Percentiles rank a stretch among this genome's conserved stretches.
These are phyloP conservation scores for Zeuzera pyrina DNA, from an alignment of 2,888 invertebrate species.

Conservation along the genomic window DNA sequence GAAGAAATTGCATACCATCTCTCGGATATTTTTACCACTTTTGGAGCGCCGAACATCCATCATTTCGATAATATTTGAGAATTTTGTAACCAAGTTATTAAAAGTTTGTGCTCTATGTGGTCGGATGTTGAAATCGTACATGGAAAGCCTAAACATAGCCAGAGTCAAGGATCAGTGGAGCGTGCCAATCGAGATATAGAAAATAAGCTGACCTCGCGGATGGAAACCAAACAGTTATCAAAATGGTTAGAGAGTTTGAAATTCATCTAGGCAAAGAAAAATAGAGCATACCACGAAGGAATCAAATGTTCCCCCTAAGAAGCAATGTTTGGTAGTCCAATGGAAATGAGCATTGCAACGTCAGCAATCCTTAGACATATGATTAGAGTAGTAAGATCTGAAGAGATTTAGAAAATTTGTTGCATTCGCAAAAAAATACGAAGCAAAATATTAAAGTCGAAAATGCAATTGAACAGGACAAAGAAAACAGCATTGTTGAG, in stretches of 20 bases:
- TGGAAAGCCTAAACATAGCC: constrained; percentile 31
- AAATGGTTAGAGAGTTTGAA: constrained; percentile 42
- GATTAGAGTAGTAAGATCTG: constrained; percentile 5
- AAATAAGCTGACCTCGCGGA: constrained; percentile 35
- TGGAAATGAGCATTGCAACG: constrained; percentile 12
- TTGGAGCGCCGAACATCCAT: constrained; percentile 34
- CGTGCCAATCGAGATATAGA: constrained; percentile 34
- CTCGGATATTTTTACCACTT: constrained; percentile 32
- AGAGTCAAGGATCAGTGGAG: constrained; percentile 31
- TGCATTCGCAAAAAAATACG: constrained; percentile 5
- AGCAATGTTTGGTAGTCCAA: constrained; percentile 29
- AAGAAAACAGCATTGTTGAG: constrained; percentile 3
- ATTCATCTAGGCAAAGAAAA: constrained; percentile 44
- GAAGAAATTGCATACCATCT: constrained; percentile 33
- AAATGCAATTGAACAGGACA: not conserved
- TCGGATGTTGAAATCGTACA: constrained; percentile 32
- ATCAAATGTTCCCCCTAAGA: constrained; percentile 32
- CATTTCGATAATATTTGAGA: constrained; percentile 30
- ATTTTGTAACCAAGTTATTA: constrained; percentile 24
- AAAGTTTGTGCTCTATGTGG: constrained; percentile 23
- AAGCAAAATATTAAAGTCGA: constrained; percentile 5
- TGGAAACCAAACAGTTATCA: constrained; percentile 26
- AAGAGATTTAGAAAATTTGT: constrained; percentile 11
- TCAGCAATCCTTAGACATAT: constrained; percentile 8
- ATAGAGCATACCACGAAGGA: constrained; percentile 30